These are phyloP conservation scores for Anoplophora glabripennis DNA, from an alignment of 1,140 invertebrate genomes.

Conservation along the genomic window DNA sequence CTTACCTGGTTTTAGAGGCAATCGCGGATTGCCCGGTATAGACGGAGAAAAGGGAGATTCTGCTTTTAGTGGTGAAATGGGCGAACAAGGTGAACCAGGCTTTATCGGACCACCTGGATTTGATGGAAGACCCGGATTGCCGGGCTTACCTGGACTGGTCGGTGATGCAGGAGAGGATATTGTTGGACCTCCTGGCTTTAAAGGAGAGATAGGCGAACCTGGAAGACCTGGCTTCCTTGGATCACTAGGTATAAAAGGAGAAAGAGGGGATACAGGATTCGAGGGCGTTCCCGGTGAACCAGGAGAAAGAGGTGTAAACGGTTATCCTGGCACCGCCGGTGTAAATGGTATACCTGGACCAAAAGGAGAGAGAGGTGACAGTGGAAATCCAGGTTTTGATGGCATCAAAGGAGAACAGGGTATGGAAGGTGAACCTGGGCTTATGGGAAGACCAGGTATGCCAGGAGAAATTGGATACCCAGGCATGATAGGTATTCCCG, in stretches of 20 bases:
- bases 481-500: constrained; percentile 50
- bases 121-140: constrained; percentile 40
- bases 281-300: constrained; percentile 52
- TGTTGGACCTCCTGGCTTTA: constrained; percentile 33
- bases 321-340: constrained; percentile 39
- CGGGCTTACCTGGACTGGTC: constrained; percentile 28
- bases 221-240: constrained; percentile 42
- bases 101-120: constrained; percentile 52
- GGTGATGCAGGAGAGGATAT: constrained; percentile 7
- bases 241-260: constrained; percentile 41
- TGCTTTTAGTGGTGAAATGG: constrained; percentile 67
- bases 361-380: constrained; percentile 48
- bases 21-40: constrained; percentile 52
- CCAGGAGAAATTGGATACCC: constrained; percentile 48
- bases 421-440: constrained; percentile 54
- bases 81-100: constrained; percentile 62
- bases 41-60: constrained; percentile 55
- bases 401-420: constrained; percentile 53
- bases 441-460: constrained; percentile 53
- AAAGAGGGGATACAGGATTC: constrained; percentile 64
- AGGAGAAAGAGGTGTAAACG: constrained; percentile 49
- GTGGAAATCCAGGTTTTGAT: constrained; percentile 45
- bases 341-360: constrained; percentile 43
- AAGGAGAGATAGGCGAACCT: constrained; percentile 27
- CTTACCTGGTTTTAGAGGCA: constrained; percentile 54